Evolutionary conservation across 2,888 invertebrate species (phyloP).

Genomic region (Baccha elongata): DNA sequence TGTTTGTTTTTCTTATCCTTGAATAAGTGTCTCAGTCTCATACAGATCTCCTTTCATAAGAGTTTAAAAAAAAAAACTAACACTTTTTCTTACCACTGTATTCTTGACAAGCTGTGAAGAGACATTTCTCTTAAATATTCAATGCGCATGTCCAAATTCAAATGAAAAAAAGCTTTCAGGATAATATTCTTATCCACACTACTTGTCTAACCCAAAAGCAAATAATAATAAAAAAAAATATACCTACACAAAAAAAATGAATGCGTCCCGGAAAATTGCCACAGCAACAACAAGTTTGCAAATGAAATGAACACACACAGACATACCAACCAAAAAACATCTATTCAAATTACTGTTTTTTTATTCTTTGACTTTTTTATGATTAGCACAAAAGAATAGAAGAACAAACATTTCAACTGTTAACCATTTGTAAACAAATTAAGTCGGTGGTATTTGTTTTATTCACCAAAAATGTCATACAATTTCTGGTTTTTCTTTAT

Average conservation of each 20-base stretch:
- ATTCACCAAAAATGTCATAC: neutral
- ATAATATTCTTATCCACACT: conserved; percentile 17
- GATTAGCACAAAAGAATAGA: neutral
- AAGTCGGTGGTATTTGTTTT: conserved; percentile 8
- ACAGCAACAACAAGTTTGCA: conserved; percentile 41
- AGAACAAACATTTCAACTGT: conserved; percentile 6
- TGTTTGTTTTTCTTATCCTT: too few relatives aligned
- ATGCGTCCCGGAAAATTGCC: conserved; percentile 42
- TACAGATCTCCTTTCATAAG: too few relatives aligned
- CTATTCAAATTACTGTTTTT: conserved; percentile 12
- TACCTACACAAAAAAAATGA: conserved; percentile 2
- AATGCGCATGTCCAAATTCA: conserved; percentile 26
- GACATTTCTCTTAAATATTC: conserved; percentile 2
- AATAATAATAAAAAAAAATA: neutral
- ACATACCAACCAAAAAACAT: conserved; percentile 1
- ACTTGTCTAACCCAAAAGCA: conserved; percentile 15
- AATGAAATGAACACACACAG: neutral
- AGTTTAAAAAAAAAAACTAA: too few relatives aligned
- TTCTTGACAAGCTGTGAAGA: neutral
- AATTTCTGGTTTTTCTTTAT: conserved; percentile 10
- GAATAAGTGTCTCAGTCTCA: too few relatives aligned
- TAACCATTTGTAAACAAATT: conserved; percentile 20
- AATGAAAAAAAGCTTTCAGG: conserved; percentile 12
- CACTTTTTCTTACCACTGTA: neutral
- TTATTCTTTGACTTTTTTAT: neutral